Evolutionary conservation across 2,797 vertebrate genomes (phyloP).

Genomic region (Sebastes aleutianus): DNA sequence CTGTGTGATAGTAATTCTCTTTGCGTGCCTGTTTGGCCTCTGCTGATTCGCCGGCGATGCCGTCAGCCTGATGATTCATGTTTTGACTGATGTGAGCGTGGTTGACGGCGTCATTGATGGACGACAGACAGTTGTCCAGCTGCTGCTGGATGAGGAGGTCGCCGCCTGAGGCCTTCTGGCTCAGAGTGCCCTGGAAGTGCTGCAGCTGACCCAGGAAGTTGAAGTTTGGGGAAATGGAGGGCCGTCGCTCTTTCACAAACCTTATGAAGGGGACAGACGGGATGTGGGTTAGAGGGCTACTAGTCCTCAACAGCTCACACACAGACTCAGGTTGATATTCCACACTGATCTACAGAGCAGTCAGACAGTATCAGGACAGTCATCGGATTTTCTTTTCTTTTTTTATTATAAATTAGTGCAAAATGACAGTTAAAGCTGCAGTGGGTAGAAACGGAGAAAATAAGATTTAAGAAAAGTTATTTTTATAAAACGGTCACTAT

Average conservation of each 20-base stretch:
- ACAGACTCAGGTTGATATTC: neutral
- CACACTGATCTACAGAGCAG: neutral
- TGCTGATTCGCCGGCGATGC: neutral
- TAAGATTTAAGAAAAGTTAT: too few relatives aligned
- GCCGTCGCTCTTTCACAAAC: constrained; percentile 85
- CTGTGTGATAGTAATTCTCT: constrained; percentile 24
- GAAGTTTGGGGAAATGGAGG: constrained; percentile 85
- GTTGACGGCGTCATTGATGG: neutral
- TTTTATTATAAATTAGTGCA: neutral
- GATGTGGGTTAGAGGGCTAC: constrained; percentile 19
- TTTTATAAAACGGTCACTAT: too few relatives aligned
- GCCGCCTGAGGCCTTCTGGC: constrained; percentile 32
- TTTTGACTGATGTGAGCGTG: neutral
- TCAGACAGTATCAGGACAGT: neutral
- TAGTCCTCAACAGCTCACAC: neutral
- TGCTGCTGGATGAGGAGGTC: constrained; percentile 20
- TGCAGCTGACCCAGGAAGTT: constrained; percentile 87
- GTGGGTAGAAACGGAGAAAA: too few relatives aligned
- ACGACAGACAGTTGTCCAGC: constrained; percentile 14
- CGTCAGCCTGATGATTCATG: neutral
- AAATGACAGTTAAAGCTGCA: neutral
- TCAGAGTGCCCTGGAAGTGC: constrained; percentile 79
- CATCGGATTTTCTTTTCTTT: neutral
- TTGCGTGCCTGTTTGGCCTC: constrained; percentile 16
- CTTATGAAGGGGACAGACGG: constrained; percentile 54